Conservation (phyloP, 92 coral and sea anemone genomes). For the Metridium senile region DNA sequence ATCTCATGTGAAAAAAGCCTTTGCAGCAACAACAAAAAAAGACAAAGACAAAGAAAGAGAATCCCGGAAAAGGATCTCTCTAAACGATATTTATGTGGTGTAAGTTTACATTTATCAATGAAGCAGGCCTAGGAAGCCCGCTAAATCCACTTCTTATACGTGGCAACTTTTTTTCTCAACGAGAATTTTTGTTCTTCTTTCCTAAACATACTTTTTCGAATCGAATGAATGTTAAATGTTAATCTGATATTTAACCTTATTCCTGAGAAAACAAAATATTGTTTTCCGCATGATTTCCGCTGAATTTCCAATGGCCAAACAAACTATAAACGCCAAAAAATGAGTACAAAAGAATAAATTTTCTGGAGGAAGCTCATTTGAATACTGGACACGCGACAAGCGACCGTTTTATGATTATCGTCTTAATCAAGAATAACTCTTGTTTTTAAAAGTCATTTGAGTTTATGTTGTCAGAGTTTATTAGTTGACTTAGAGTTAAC, state of each 20-base stretch:
- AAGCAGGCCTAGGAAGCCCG: not conserved
- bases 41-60: too few relatives aligned
- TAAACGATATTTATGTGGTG: too few relatives aligned
- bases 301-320: not conserved
- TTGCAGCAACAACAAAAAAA: too few relatives aligned
- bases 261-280: not conserved
- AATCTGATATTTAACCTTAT: not conserved
- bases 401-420: not conserved
- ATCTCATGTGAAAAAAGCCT: too few relatives aligned
- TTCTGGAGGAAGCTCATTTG: slow-evolving; percentile 20
- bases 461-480: too few relatives aligned
- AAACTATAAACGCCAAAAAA: slow-evolving; percentile 31
- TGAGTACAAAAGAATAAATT: slow-evolving; percentile 61
- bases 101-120: too few relatives aligned
- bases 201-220: too few relatives aligned
- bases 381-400: slow-evolving; percentile 1
- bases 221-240: too few relatives aligned
- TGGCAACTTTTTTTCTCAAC: not conserved
- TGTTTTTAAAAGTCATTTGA: too few relatives aligned
- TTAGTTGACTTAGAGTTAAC: too few relatives aligned
- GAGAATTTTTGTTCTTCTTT: too few relatives aligned
- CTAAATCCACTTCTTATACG: not conserved
- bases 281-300: slow-evolving; percentile 29
- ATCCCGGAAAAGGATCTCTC: too few relatives aligned
- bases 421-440: not conserved